phyloP scores from a whole-genome alignment of 37 sponge, comb jelly and placozoan species.

The Hormiphora californensis region DNA sequence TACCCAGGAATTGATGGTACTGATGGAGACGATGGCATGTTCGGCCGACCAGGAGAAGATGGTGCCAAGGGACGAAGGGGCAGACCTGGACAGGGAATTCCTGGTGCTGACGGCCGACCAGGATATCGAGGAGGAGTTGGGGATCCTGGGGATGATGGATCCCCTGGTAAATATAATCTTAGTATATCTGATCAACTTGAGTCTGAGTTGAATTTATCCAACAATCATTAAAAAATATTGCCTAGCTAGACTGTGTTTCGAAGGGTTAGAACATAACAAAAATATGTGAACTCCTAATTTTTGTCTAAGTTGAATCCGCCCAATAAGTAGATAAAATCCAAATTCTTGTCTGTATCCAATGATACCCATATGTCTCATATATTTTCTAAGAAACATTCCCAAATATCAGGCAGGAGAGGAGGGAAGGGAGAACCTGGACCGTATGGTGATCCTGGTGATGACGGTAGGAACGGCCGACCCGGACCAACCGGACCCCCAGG shows the following conservation, averaged over 20 bases:
- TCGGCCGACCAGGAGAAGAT: neutral
- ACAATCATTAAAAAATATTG: too few relatives aligned
- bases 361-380: too few relatives aligned
- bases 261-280: too few relatives aligned
- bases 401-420: neutral
- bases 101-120: neutral
- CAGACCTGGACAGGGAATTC: neutral
- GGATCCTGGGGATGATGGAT: neutral
- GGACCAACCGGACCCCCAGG: neutral
- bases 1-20: neutral
- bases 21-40: neutral
- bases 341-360: too few relatives aligned
- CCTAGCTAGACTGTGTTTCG: too few relatives aligned
- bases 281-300: too few relatives aligned
- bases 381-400: too few relatives aligned
- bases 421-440: constrained; percentile 22
- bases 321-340: too few relatives aligned
- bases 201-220: too few relatives aligned
- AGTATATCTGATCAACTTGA: too few relatives aligned
- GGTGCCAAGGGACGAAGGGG: neutral
- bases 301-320: too few relatives aligned
- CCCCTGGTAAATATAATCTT: neutral
- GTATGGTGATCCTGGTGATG: neutral
- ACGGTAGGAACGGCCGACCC: neutral
- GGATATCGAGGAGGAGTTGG: neutral